phyloP scores from a whole-genome alignment of 2,888 invertebrate genomes.

The Sialis lutaria region DNA sequence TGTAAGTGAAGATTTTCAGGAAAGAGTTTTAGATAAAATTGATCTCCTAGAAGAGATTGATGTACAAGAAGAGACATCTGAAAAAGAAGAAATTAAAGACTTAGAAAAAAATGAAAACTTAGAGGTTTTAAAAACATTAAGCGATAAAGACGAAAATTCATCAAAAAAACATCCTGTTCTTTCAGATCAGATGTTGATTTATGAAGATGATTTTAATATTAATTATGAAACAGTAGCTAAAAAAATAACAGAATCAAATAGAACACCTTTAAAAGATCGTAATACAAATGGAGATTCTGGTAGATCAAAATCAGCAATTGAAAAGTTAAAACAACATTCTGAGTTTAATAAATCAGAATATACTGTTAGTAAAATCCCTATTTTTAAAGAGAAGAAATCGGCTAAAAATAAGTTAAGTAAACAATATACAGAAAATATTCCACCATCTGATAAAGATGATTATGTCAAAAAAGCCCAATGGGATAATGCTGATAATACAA shows the following conservation, averaged over 20 bases:
- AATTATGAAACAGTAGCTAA: slow-evolving; percentile 20
- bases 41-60: background rate
- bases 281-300: slow-evolving; percentile 14
- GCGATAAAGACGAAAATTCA: no score
- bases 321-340: slow-evolving; percentile 11
- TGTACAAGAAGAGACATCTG: background rate
- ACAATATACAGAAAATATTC: slow-evolving; percentile 23
- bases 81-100: background rate
- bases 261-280: slow-evolving; percentile 18
- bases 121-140: no score
- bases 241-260: slow-evolving; percentile 18
- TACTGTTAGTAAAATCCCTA: slow-evolving; percentile 20
- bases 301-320: slow-evolving; percentile 12
- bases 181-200: slow-evolving; percentile 26
- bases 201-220: slow-evolving; percentile 31
- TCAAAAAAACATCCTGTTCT: no score
- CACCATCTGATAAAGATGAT: slow-evolving; percentile 15
- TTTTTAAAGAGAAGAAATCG: slow-evolving; percentile 15
- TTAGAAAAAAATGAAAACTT: no score
- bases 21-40: background rate
- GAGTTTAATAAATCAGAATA: slow-evolving; percentile 6
- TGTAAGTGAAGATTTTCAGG: background rate
- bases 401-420: slow-evolving; percentile 9
- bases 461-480: slow-evolving; percentile 17
- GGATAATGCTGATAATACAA: slow-evolving; percentile 21